phyloP scores from a whole-genome alignment of 2,888 invertebrate species.

The Drosophila mercatorum region DNA sequence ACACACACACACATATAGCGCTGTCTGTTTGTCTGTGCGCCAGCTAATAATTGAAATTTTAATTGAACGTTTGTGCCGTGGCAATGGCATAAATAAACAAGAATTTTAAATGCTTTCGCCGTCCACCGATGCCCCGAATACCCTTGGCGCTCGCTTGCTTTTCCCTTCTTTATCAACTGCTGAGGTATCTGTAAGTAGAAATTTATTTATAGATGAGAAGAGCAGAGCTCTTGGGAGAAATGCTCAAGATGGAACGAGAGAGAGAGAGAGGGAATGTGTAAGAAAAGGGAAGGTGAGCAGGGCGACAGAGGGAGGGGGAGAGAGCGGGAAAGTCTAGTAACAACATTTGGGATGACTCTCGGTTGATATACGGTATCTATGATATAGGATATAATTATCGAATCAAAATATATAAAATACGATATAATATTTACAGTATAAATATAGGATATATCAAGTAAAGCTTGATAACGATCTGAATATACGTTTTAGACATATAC shows the following conservation, averaged over 20 bases:
- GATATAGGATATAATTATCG: no score
- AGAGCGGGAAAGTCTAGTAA: no score
- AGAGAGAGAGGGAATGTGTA: neutral
- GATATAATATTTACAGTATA: neutral
- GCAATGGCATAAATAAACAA: slow-evolving; percentile 63
- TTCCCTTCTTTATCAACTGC: neutral
- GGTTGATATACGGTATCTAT: neutral
- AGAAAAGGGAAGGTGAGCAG: no score
- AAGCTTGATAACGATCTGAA: neutral
- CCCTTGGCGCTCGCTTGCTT: neutral
- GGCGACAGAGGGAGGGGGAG: no score
- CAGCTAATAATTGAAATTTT: slow-evolving; percentile 74
- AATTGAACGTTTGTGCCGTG: slow-evolving; percentile 62
- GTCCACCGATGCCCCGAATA: neutral
- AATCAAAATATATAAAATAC: neutral
- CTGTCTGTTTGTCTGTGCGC: slow-evolving; percentile 35
- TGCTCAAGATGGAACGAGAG: neutral
- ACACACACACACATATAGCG: neutral
- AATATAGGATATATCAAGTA: neutral
- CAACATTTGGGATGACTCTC: neutral
- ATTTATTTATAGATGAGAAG: neutral
- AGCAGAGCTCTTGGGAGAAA: neutral
- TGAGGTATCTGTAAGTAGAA: neutral
- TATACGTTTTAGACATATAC: no score
- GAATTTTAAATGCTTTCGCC: slow-evolving; percentile 29